A percentile compares a stretch with the other conserved stretches of the same genome.
Conservation (phyloP, 2,113 vertebrate genomes). For the Limanda limanda region DNA sequence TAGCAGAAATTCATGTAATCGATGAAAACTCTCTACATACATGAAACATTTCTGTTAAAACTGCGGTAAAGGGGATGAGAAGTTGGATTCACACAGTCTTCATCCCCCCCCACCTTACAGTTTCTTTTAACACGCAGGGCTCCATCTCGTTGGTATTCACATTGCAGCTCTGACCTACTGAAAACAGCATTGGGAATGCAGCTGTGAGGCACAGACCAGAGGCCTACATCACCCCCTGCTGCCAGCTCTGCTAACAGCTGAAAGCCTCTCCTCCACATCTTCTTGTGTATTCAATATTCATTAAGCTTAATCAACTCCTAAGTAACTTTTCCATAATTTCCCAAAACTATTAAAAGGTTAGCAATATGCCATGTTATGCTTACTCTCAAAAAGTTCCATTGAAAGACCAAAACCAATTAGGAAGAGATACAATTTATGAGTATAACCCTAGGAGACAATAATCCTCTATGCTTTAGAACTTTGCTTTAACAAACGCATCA, state of each 20-base stretch:
- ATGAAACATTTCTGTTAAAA: constrained; percentile 15
- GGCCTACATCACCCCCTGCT: constrained; percentile 68
- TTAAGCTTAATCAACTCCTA: neutral
- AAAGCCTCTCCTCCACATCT: neutral
- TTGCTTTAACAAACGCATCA: neutral
- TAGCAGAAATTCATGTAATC: constrained; percentile 25
- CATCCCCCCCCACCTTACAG: constrained; percentile 38
- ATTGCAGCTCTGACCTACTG: constrained; percentile 57
- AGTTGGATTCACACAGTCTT: constrained; percentile 22
- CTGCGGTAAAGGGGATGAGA: neutral
- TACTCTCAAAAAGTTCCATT: no score
- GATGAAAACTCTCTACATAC: constrained; percentile 13
- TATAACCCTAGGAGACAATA: no score
- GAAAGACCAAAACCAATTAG: no score
- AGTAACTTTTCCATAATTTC: neutral
- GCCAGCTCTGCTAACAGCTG: constrained; percentile 8
- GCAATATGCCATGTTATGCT: no score
- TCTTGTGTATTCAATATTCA: neutral
- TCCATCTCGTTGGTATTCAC: constrained; percentile 76
- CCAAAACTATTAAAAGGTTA: neutral
- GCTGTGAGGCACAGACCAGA: constrained; percentile 43
- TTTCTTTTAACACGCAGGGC: constrained; percentile 64
- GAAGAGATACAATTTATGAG: no score
- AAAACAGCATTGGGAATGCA: constrained; percentile 65
- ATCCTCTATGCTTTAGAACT: no score